Base-by-base conservation (phyloP, 1,140 invertebrate species). In the Drosophila mayri region DNA sequence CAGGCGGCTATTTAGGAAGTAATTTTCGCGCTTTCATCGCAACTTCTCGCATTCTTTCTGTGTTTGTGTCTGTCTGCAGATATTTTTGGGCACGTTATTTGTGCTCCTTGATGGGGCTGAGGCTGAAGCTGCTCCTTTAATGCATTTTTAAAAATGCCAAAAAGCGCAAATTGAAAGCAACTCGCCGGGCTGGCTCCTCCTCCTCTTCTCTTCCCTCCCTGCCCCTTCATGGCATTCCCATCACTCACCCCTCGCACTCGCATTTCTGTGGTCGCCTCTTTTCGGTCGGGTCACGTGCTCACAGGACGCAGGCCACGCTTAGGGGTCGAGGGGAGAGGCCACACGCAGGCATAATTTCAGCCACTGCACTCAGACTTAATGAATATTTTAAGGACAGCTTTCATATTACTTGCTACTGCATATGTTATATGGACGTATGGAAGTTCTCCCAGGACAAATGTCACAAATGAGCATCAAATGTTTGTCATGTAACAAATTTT, bases 101-200 rank as follows among this genome's bases (percentile, higher is more conserved):
- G 63, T 76, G 74, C 74, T 65, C 71, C 71, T 65, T 70, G 66
- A 67, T 67, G 63, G 47, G 32, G 66, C 50, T 38, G 59, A 14
- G 46, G 38, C 43, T 66, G 47, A 35, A 18, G 37, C 37, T 52
- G 79, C 66, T 78, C 68, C 72, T 87, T 87, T 87, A 87, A 87
- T 87, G 84, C 84, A 87, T 87, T 87, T 87, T 87, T 88, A 84
- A 87, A 87, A 88, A 87, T 83, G 83, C 84, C 84, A 84, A 87
- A 87, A 88, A 72, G 84, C 84, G 72, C 84, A 88, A 87, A 87
- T 87, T 87, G 84, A 87, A 87, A 88, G 84, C 80, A 67, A 75
- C 80, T 88, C 57, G 73, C 50, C 64, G 64, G 64, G 35, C 37
- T 22, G 12, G 49, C 30, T 10, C 9, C 37, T 10, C 12, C 37